Percentiles rank a stretch among this genome's conserved stretches.
Conservation (phyloP, 2,888 invertebrate genomes). For the Aspidiotus rigidus region DNA sequence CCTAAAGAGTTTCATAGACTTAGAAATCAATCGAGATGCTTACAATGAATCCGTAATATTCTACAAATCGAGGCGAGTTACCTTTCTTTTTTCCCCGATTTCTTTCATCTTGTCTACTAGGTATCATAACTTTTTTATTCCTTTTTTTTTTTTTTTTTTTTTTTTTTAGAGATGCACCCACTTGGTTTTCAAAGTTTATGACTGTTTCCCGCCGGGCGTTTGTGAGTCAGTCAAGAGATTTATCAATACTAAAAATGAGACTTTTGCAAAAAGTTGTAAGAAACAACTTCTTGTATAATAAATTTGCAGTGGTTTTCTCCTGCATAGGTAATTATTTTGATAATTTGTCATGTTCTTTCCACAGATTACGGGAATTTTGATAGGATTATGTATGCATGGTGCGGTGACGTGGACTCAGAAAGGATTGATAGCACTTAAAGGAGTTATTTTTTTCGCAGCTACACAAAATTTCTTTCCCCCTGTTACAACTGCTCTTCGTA, state of each 20-base stretch:
- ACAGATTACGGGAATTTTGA: constrained; percentile 47
- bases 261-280: constrained; percentile 14
- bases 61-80: neutral
- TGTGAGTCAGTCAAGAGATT: constrained; percentile 12
- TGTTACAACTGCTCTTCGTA: constrained; percentile 78
- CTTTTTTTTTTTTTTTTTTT: neutral
- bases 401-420: constrained; percentile 61
- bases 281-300: neutral
- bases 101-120: neutral
- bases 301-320: neutral
- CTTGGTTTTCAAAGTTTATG: constrained; percentile 5
- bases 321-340: no score
- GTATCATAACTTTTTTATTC: neutral
- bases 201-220: constrained; percentile 10
- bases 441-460: constrained; percentile 75
- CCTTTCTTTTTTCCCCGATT: neutral
- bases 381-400: constrained; percentile 76
- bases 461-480: constrained; percentile 85
- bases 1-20: constrained; percentile 16
- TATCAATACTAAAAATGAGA: constrained; percentile 13
- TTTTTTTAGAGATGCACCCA: constrained; percentile 9
- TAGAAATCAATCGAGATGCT: neutral
- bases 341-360: neutral
- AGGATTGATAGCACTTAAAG: constrained; percentile 80
- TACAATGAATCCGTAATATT: neutral